Evolutionary conservation across 2,797 vertebrate genomes (phyloP).

Genomic region (Notolepis coatsorum): DNA sequence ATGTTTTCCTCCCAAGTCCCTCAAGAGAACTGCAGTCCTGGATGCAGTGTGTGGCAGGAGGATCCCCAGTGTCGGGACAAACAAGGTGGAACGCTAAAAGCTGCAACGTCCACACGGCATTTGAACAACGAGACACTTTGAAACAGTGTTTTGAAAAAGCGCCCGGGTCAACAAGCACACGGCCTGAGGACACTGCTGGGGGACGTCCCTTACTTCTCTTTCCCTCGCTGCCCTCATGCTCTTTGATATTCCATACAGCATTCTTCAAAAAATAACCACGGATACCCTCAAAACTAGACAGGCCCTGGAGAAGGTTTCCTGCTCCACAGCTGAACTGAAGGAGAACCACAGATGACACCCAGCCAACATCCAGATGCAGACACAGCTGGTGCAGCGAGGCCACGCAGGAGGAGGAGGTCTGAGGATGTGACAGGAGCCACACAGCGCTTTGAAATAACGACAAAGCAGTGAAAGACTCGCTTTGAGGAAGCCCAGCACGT

Average conservation of each 20-base stretch:
- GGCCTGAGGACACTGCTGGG: too few species aligned
- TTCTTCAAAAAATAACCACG: slow-evolving; percentile 1
- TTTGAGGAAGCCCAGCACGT: neutral
- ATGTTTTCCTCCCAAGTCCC: slow-evolving; percentile 5
- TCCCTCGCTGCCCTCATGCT: neutral
- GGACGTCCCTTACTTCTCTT: neutral
- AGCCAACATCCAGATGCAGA: neutral
- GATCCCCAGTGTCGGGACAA: too few species aligned
- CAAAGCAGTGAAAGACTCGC: neutral
- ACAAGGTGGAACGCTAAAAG: neutral
- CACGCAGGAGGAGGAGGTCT: neutral
- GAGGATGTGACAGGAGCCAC: too few species aligned
- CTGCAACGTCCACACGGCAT: neutral
- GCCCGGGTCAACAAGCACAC: too few species aligned
- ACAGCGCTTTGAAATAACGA: slow-evolving; percentile 1
- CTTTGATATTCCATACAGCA: slow-evolving; percentile 2
- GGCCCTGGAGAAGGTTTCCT: neutral
- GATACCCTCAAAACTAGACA: neutral
- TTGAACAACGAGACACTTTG: neutral
- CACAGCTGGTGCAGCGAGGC: neutral
- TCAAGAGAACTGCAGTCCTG: slow-evolving; percentile 8
- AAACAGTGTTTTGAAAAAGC: neutral
- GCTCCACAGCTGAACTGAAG: too few species aligned
- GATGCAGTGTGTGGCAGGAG: too few species aligned
- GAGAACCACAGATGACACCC: slow-evolving; percentile 1